Base-by-base conservation (phyloP, 2,113 vertebrate species). In the Podiceps cristatus region DNA sequence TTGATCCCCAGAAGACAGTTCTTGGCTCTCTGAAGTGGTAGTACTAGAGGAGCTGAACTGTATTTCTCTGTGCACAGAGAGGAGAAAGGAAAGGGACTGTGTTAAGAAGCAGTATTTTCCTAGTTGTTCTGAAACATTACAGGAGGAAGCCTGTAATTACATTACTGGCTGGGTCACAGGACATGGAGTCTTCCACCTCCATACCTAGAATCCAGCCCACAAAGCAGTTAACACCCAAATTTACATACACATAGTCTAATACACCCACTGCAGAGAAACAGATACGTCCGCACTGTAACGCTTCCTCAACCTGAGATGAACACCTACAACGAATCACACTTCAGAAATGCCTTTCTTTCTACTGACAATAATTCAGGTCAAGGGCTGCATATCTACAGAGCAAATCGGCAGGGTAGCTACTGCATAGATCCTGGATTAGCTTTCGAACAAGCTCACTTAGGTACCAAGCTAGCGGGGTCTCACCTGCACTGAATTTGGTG, bases 1-100 rank as follows among this genome's bases (percentile, higher is more conserved):
- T 25, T 97, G 98, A 73, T 98, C 98, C 11, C 98, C 99, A 0
- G 95, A 99, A 79, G 98, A 97, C 0, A 98, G 98, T 2, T 99
- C 99, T 80, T 99, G 99, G 89, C 99, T 98, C 96, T 99, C 99
- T 13, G 98, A 98, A 73, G 98, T 97, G 17, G 97, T 97, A 5
- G 99, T 99, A 92, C 99, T 99, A 42, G 99, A 99, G 28, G 99
- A 99, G 27, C 99, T 99, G 76, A 99, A 99, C 69, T 99, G 99
- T 40, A 99, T 96, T 96, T 99, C 99, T 93, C 99, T 99, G 96
- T 37, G 79, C 50, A 98, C 52, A 98, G 28, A 69, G 40, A 23
- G n/a, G 3, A 79, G 50, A 93, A 76, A 88, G 42, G 55, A 73
- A 79, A 53, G 29, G 69, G 4, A n/a, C 2, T 40, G 35, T 52